Evolutionary conservation across 1,140 invertebrate species (phyloP).

Genomic region (Bombus confusus): DNA sequence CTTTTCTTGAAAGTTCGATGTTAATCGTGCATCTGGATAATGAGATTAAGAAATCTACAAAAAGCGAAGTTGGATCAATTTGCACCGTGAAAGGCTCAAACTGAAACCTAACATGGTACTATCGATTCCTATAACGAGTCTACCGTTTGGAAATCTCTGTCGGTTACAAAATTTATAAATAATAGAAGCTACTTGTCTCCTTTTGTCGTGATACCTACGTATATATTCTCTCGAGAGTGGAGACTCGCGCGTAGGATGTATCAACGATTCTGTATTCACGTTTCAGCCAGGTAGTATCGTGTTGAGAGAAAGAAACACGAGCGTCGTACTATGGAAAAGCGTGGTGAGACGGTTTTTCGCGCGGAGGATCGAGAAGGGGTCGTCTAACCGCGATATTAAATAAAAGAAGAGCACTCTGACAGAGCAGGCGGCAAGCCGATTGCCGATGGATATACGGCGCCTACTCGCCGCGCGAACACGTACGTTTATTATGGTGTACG

Average conservation of each 20-base stretch:
- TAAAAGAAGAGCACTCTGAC: constrained; percentile 54
- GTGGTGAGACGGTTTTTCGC: constrained; percentile 30
- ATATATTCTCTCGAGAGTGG: background rate
- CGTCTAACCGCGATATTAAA: constrained; percentile 57
- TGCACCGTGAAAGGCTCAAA: background rate
- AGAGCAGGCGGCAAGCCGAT: constrained; percentile 56
- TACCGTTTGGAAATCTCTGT: background rate
- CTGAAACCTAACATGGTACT: too few species aligned
- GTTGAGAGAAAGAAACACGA: too few species aligned
- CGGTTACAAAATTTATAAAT: background rate
- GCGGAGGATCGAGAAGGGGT: constrained; percentile 10
- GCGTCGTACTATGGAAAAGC: background rate
- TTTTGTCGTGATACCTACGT: background rate
- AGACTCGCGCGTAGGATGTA: background rate
- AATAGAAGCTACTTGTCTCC: background rate
- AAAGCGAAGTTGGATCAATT: background rate
- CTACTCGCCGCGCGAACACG: background rate
- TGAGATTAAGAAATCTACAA: too few species aligned
- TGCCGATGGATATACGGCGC: constrained; percentile 39
- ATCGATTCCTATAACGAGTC: background rate
- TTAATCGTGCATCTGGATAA: too few species aligned
- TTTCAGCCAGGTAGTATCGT: background rate
- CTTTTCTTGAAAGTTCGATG: too few species aligned
- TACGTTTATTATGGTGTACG: constrained; percentile 19
- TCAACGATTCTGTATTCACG: background rate